These are phyloP conservation scores for Nemurella pictetii DNA, from an alignment of 2,888 invertebrate genomes.

Conservation along the genomic window DNA sequence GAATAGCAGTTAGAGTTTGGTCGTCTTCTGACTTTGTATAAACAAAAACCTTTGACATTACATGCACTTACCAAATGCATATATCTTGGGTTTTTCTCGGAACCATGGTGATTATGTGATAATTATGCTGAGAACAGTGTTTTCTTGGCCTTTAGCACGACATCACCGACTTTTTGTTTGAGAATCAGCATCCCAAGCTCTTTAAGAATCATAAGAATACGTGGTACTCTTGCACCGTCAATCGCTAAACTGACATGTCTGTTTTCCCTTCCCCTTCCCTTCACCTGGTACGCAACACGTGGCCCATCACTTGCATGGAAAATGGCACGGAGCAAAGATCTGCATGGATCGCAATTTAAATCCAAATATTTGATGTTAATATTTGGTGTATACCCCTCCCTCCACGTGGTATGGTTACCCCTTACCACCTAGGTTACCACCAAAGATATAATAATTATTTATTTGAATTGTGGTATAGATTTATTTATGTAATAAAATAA, in stretches of 20 bases:
- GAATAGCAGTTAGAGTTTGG: too few species aligned
- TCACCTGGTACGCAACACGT: neutral
- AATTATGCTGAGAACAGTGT: neutral
- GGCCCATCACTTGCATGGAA: too few species aligned
- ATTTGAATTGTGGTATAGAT: too few species aligned
- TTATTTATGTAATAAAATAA: too few species aligned
- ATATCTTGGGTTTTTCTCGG: constrained; percentile 11
- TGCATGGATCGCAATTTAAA: too few species aligned
- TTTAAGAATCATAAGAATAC: neutral
- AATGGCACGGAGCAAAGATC: too few species aligned
- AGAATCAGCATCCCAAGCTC: neutral
- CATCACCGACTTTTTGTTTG: neutral
- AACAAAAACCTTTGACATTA: neutral
- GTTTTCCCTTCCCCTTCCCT: neutral
- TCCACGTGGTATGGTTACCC: too few species aligned
- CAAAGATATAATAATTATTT: too few species aligned
- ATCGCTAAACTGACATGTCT: neutral
- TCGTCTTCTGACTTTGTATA: neutral
- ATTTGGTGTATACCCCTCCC: too few species aligned
- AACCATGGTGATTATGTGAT: neutral
- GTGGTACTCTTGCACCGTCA: too few species aligned
- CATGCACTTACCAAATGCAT: neutral
- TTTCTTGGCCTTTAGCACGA: neutral
- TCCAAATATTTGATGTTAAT: too few species aligned
- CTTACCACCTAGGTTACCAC: too few species aligned